phyloP scores from a whole-genome alignment of 2,888 invertebrate species.

The Acanthoscelides obtectus region DNA sequence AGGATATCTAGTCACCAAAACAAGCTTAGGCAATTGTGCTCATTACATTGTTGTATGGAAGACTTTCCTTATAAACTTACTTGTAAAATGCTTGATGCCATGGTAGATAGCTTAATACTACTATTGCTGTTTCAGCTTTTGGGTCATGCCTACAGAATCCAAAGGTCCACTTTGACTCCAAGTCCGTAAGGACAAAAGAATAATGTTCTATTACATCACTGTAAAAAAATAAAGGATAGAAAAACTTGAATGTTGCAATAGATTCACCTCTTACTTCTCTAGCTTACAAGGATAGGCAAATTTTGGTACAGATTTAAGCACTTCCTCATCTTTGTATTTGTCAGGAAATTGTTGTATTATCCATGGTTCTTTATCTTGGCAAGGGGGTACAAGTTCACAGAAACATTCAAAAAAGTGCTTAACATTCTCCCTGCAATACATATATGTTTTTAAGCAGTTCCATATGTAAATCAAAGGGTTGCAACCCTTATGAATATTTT shows the following conservation, averaged over 20 bases:
- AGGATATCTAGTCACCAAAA: too few species aligned
- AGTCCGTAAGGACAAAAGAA: conserved; percentile 93
- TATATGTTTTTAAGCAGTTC: neutral
- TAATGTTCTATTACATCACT: conserved; percentile 88
- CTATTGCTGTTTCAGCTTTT: conserved; percentile 78
- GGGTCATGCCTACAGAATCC: conserved; percentile 96
- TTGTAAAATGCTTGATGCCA: conserved; percentile 97
- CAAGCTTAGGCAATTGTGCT: too few species aligned
- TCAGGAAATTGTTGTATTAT: conserved; percentile 84
- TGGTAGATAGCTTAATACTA: conserved; percentile 83
- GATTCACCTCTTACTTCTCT: conserved; percentile 55
- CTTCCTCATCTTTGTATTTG: conserved; percentile 75
- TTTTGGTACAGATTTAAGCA: conserved; percentile 81
- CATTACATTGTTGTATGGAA: neutral
- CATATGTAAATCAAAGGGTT: neutral
- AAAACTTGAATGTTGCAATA: neutral
- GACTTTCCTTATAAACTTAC: conserved; percentile 49
- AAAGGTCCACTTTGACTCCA: conserved; percentile 94
- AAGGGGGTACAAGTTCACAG: conserved; percentile 72
- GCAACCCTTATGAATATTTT: neutral
- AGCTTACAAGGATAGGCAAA: conserved; percentile 86
- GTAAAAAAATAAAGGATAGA: conserved; percentile 20
- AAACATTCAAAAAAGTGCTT: conserved; percentile 77
- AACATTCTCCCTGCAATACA: conserved; percentile 66
- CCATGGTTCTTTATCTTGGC: conserved; percentile 60